phyloP scores from a whole-genome alignment of 2,113 vertebrate species.

The Chaetodon auriga region DNA sequence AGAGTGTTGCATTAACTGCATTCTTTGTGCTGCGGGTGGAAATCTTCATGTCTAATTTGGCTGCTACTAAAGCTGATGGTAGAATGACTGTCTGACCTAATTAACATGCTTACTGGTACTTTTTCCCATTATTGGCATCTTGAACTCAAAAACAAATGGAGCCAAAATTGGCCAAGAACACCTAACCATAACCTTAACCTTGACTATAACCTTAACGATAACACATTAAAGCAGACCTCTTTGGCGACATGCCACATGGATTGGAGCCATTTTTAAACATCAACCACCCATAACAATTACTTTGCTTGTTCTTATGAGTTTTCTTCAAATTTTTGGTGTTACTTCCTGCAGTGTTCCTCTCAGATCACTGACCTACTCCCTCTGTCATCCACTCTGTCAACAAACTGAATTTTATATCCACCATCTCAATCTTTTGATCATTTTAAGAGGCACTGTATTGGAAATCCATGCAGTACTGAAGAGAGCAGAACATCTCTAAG shows the following conservation, averaged over 20 bases:
- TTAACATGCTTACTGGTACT: constrained; percentile 37
- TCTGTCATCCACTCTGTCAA: not conserved
- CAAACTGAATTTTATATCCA: constrained; percentile 9
- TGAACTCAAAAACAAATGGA: constrained; percentile 29
- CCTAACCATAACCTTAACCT: constrained; percentile 36
- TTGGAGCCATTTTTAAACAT: constrained; percentile 7
- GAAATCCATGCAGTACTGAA: constrained; percentile 15
- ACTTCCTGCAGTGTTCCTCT: not conserved
- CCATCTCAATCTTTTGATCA: constrained; percentile 24
- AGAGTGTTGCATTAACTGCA: constrained; percentile 46
- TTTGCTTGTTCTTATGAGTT: constrained; percentile 3
- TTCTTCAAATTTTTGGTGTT: not conserved
- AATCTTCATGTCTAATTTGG: constrained; percentile 32
- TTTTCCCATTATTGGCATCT: constrained; percentile 41
- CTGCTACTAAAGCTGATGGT: not conserved
- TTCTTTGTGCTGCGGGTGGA: constrained; percentile 37
- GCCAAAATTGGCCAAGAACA: not conserved
- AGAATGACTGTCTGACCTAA: constrained; percentile 14
- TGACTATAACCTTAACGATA: constrained; percentile 23
- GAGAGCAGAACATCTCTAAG: constrained; percentile 24
- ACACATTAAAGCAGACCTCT: constrained; percentile 16
- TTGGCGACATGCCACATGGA: constrained; percentile 25
- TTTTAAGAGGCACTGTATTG: constrained; percentile 10
- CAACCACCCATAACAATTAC: not conserved
- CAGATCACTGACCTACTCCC: not conserved